Evolutionary conservation across 2,113 vertebrate species (phyloP).

Genomic region (Phoenicopterus ruber): DNA sequence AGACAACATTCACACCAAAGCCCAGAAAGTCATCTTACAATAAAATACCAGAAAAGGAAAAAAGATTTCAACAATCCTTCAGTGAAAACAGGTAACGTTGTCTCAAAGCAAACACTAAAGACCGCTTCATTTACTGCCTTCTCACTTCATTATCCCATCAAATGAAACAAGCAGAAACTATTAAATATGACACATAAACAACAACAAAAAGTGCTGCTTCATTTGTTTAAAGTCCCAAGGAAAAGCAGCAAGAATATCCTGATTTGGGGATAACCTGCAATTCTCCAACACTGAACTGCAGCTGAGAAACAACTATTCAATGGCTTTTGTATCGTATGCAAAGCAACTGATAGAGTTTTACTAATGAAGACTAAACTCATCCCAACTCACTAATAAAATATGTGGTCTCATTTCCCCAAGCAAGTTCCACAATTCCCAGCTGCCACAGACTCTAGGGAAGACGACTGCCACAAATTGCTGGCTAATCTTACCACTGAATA

Average conservation of each 20-base stretch:
- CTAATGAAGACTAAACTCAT: neutral
- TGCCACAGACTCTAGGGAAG: neutral
- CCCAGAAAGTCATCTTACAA: neutral
- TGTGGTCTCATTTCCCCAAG: neutral
- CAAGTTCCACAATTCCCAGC: neutral
- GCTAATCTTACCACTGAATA: neutral
- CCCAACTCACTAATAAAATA: neutral
- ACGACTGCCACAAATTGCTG: neutral
- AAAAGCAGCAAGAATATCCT: neutral
- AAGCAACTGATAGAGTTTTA: neutral
- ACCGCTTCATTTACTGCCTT: neutral
- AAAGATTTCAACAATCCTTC: neutral
- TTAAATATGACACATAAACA: neutral
- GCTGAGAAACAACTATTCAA: neutral
- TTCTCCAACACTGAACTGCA: neutral
- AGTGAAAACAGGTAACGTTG: neutral
- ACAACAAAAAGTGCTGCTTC: neutral
- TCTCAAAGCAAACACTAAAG: neutral
- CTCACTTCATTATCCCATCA: neutral
- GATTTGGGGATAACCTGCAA: neutral
- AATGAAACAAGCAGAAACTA: neutral
- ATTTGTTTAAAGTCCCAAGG: neutral
- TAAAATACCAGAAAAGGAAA: neutral
- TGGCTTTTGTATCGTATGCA: neutral
- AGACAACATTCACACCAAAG: neutral